Base-by-base conservation (phyloP, 2,113 vertebrate species). In the Erpornis zantholeuca region DNA sequence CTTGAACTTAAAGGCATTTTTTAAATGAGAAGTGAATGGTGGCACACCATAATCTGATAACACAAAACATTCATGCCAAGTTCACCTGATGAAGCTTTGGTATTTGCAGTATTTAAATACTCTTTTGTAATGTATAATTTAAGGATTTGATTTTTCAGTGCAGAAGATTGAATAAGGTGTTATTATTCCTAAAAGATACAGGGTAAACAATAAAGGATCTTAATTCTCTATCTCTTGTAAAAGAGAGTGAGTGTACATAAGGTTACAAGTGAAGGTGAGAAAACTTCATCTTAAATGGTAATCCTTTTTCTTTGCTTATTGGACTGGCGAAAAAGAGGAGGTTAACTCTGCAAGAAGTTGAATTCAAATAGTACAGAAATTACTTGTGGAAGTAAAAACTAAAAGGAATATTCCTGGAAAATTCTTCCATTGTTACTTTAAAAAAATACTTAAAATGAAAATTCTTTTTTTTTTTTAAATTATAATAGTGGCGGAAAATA, bases 381-480 rank as follows among this genome's bases (percentile, higher is more conserved):
- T 54, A 65, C 6, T 33, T 42, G 3, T 35, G 19, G 11, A 86
- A 77, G 35, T 75, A 29, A 87, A 72, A 86, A n/a, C 18, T 36
- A 82, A 33, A 19, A n/a, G 21, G 23, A 70, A 56, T 77, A 40
- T n/a, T 60, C 5, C 61, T 11, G 2, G 25, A 42, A 56, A 69
- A 65, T 22, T 60, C 3, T 77, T 77, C 20, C 10, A 2, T 49
- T 59, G 3, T 69, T 19, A 44, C 9, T 57, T 44, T 12, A 68
- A 45, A 44, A 44, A 40, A 33, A 23, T 13, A 19, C 9, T 71
- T 42, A 12, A 31, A 33, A 27, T 20, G 8, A 24, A 3, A 59
- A 0, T 19, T 52, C 6, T 35, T 24, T 2, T 10, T 35, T 24
- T 2, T 10, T 17, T 21, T 2, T 6, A 5, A 33, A 40, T 53